Base-by-base conservation (phyloP, 2,113 vertebrate species). In the Epinephelus fuscoguttatus region DNA sequence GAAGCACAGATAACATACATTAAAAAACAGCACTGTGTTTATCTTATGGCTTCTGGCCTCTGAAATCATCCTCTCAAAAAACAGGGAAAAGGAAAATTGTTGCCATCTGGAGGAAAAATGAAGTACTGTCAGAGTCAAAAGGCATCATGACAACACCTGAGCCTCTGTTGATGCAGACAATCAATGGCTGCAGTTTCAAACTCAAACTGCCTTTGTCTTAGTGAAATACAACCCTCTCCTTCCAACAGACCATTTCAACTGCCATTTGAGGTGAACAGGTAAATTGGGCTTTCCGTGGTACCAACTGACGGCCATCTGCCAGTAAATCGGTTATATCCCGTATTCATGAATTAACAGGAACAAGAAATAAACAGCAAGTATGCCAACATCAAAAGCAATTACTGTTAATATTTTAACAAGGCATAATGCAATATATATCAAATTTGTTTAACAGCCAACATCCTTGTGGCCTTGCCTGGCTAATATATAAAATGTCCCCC, bases 371-470 rank as follows among this genome's bases (percentile, higher is more conserved):
- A 84, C 17, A 72, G 53, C 23, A 52, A 49, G 9, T 30, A 72
- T 30, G 49, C 33, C 57, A 80, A 81, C 79, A 80, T 57, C 23
- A 55, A 77, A 70, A 82, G 55, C 9, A 47, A 71, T 82, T 45
- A 40, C 78, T 88, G 84, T 75, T 87, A 76, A 85, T 86, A 72
- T 89, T 88, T 69, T 74, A 70, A 86, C 67, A 67, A 66, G 73
- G 77, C 78, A 81, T 69, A 88, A 84, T 85, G 82, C 75, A 56
- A 66, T 78, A 88, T 77, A 89, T 81, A 79, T 82, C 70, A 89
- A 90, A 96, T 95, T 95, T 96, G 95, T 87, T 91, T 96, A 96
- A 96, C 95, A 86, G 94, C 86, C 89, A 62, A 40, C 61, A 76
- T 30, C 67, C 55, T 62, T 81, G 64, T 30, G 47, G 80, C 80